Evolutionary conservation across 2,888 invertebrate genomes (phyloP).

Genomic region (Mechanitis messenoides): DNA sequence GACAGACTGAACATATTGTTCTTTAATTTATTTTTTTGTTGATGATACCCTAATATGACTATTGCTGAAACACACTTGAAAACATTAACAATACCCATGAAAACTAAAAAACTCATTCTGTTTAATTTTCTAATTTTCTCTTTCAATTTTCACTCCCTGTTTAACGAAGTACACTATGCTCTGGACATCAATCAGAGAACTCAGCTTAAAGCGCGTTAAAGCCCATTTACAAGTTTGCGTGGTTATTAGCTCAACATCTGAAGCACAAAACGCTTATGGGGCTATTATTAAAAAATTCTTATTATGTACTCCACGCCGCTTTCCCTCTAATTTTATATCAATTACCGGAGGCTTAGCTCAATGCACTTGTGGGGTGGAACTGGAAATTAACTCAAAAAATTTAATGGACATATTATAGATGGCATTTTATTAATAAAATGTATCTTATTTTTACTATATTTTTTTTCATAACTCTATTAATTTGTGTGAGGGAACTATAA

Average conservation of each 20-base stretch:
- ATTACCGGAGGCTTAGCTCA: slow-evolving; percentile 30
- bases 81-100: too few relatives aligned
- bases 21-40: too few relatives aligned
- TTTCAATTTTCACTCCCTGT: not conserved
- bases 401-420: not conserved
- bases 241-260: slow-evolving; percentile 17
- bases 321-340: slow-evolving; percentile 32
- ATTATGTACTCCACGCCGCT: slow-evolving; percentile 30
- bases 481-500: too few relatives aligned
- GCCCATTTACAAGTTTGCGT: slow-evolving; percentile 19
- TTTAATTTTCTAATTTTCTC: too few relatives aligned
- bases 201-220: slow-evolving; percentile 13
- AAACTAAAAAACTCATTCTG: too few relatives aligned
- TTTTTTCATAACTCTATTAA: not conserved
- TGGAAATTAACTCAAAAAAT: slow-evolving; percentile 23
- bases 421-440: not conserved
- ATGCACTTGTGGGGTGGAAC: slow-evolving; percentile 20
- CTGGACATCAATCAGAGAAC: slow-evolving; percentile 6
- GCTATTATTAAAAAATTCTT: slow-evolving; percentile 31
- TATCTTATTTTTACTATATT: not conserved
- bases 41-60: too few relatives aligned
- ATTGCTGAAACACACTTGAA: too few relatives aligned
- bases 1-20: too few relatives aligned
- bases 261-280: slow-evolving; percentile 21
- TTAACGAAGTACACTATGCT: slow-evolving; percentile 1